Evolutionary conservation across 2,113 vertebrate species (phyloP).

Genomic region (Cromileptes altivelis): DNA sequence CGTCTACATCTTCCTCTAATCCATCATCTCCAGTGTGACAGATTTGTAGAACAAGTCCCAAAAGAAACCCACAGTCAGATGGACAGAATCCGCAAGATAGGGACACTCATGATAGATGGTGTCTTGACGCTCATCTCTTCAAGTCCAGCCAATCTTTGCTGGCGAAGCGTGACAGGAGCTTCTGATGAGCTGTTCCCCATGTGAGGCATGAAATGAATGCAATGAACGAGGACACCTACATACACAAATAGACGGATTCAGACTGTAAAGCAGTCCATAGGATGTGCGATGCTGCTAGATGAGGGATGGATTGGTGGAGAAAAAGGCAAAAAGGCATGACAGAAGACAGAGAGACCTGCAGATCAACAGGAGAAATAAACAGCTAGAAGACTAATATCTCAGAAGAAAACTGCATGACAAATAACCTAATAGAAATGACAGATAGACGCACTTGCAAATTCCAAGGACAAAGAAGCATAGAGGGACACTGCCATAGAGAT

Average conservation of each 20-base stretch:
- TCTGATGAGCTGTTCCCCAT: conserved; percentile 13
- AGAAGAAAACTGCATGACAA: not conserved
- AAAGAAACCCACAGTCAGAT: not conserved
- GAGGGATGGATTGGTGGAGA: not conserved
- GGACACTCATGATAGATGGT: not conserved
- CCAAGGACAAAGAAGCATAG: not conserved
- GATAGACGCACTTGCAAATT: not conserved
- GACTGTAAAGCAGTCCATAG: not conserved
- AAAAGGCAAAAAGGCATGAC: not conserved
- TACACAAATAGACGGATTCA: not conserved
- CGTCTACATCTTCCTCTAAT: not conserved
- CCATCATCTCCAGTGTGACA: not conserved
- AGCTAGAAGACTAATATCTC: not conserved
- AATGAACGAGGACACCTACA: not conserved
- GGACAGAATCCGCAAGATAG: not conserved
- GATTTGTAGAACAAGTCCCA: not conserved
- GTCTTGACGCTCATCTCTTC: not conserved
- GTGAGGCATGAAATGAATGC: not conserved
- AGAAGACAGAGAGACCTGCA: not conserved
- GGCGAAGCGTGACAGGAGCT: conserved; percentile 4
- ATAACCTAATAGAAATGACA: not conserved
- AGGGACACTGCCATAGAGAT: not conserved
- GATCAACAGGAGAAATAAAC: not conserved
- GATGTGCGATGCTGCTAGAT: not conserved
- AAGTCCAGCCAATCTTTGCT: not conserved